Conservation (phyloP, 2,113 vertebrate species). For the Syngnathus scovelli region DNA sequence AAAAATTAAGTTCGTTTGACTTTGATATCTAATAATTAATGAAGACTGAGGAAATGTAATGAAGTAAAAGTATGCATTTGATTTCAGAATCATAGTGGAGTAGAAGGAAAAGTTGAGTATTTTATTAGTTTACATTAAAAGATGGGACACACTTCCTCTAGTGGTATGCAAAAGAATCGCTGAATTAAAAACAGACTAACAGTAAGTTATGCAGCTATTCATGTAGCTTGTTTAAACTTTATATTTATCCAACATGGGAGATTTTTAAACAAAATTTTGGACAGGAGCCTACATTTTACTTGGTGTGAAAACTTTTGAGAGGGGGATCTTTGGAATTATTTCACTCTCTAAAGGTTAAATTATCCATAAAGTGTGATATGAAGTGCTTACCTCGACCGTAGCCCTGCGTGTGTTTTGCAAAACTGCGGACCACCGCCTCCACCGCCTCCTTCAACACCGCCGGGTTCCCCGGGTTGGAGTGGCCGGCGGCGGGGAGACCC, state of each 20-base stretch:
- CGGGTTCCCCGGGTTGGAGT: conserved; percentile 76
- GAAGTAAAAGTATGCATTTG: not conserved
- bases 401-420: conserved; percentile 94
- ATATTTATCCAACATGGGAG: no score
- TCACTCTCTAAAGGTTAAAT: conserved; percentile 8
- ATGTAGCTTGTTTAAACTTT: no score
- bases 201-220: no score
- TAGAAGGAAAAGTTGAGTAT: not conserved
- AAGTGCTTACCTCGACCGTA: conserved; percentile 83
- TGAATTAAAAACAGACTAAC: no score
- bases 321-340: not conserved
- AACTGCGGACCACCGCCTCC: conserved; percentile 93
- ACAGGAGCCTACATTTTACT: no score
- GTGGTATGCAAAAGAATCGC: no score
- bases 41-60: not conserved
- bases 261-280: no score
- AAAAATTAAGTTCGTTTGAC: not conserved
- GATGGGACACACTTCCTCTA: no score
- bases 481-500: conserved; percentile 62
- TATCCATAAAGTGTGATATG: not conserved
- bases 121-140: not conserved
- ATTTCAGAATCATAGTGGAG: not conserved
- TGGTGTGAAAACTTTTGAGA: no score
- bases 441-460: conserved; percentile 89
- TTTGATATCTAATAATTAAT: not conserved